phyloP scores from a whole-genome alignment of 1,140 invertebrate genomes.

The Drosophila micromelanica region DNA sequence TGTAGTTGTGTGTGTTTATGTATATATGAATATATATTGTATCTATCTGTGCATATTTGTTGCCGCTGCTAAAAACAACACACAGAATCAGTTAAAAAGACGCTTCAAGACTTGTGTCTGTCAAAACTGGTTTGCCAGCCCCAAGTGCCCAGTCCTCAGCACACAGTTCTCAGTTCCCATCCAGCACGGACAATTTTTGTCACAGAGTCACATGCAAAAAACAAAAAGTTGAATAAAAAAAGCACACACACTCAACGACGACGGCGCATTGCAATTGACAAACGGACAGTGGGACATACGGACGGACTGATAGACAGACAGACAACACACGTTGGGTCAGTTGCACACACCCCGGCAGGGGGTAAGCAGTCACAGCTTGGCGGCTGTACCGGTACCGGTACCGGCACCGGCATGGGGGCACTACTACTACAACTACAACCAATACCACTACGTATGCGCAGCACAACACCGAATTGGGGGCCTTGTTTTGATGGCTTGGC shows the following conservation, averaged over 20 bases:
- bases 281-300: constrained; percentile 57
- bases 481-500: constrained; percentile 77
- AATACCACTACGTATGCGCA: constrained; percentile 6
- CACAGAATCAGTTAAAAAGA: constrained; percentile 81
- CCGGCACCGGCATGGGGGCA: constrained; percentile 54
- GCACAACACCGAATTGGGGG: constrained; percentile 62
- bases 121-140: constrained; percentile 76
- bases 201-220: constrained; percentile 73
- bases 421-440: constrained; percentile 15
- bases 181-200: constrained; percentile 73
- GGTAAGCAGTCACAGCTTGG: constrained; percentile 57
- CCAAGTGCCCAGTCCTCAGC: constrained; percentile 33
- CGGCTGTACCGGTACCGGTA: constrained; percentile 39
- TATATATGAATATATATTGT: constrained; percentile 38
- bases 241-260: constrained; percentile 41
- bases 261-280: constrained; percentile 77
- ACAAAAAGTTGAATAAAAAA: constrained; percentile 28
- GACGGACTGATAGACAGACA: constrained; percentile 35
- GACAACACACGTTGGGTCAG: constrained; percentile 74
- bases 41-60: constrained; percentile 73
- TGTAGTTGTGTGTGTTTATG: constrained; percentile 9
- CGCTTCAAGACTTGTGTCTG: constrained; percentile 80
- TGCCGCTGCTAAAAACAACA: constrained; percentile 58
- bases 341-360: constrained; percentile 71
- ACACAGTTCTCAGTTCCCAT: constrained; percentile 55